Base-by-base conservation (phyloP, 2,113 vertebrate species). In the Sterrhoptilus dennistouni region DNA sequence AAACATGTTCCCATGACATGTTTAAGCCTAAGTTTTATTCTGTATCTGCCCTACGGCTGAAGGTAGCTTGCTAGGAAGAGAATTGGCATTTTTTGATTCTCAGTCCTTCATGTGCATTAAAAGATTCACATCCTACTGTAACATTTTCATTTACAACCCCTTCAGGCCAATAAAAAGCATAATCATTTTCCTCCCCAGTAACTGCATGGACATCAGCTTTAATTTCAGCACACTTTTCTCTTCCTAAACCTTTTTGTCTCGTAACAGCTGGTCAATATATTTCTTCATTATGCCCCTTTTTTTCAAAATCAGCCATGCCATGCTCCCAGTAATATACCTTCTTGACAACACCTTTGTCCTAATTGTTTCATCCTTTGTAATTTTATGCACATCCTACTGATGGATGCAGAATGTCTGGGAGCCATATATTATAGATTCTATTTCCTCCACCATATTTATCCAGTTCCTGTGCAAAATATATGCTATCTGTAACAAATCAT, bases 131-230 rank as follows among this genome's bases (percentile, higher is more conserved):
- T 90, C 87, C 57, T 65, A 56, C 50, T 60, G 66, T 90, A 96
- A 94, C 69, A 93, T 95, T 95, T 96, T 96, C 95, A 97, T 95
- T 97, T 93, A 91, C 68, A 83, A 90, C 91, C 90, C 82, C 87
- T 95, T 96, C 91, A 96, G 95, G 87, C 79, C 89, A 96, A 87
- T 96, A 94, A 97, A 97, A 95, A 97, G 33, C 72, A 90, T 79
- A 93, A 97, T 90, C 25, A 96, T 96, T 94, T 96, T 87, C 92
- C 63, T 95, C 52, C 69, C 40, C 49, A 47, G 25, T 96, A 96
- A 96, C 81, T 92, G 70, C 74, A 94, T 61, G 89, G 69, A 83
- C 80, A 96, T 95, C 97, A 96, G 69, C 74, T 96, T 95, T 96
- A 81, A 96, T 96, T 95, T 95, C 87, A 83, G 47, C 28, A 40